phyloP scores from a whole-genome alignment of 2,888 invertebrate species.

The Caenorhabditis sinica region DNA sequence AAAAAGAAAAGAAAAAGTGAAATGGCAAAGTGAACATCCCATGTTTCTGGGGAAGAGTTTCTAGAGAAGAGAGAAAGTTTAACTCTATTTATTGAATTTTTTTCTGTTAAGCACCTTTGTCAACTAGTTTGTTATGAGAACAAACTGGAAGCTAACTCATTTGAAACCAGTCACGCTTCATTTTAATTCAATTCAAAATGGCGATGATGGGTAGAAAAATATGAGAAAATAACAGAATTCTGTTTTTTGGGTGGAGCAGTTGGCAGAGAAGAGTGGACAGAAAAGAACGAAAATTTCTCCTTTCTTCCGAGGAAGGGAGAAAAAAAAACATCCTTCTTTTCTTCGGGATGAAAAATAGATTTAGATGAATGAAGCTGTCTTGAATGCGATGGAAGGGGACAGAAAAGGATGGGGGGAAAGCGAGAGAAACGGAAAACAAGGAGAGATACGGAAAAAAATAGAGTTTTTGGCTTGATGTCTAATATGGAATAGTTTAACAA shows the following conservation, averaged over 20 bases:
- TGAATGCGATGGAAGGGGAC: slow-evolving; percentile 10
- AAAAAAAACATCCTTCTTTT: slow-evolving; percentile 38
- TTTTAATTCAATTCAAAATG: no score
- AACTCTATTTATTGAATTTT: not conserved
- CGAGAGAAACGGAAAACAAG: slow-evolving; percentile 18
- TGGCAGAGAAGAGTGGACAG: not conserved
- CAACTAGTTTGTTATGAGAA: not conserved
- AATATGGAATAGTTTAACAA: slow-evolving; percentile 44
- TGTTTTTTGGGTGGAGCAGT: slow-evolving; percentile 1
- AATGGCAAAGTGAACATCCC: not conserved
- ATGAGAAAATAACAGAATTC: not conserved
- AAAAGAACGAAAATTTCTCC: not conserved
- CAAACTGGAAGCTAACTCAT: no score
- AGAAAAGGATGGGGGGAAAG: not conserved
- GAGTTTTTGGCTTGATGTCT: slow-evolving; percentile 25
- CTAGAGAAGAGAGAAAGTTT: not conserved
- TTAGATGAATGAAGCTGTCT: slow-evolving; percentile 46
- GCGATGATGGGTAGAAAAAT: not conserved
- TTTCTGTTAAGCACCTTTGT: not conserved
- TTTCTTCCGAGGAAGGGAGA: slow-evolving; percentile 2
- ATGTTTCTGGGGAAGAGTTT: not conserved
- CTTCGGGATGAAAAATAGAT: slow-evolving; percentile 41
- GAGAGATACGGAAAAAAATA: slow-evolving; percentile 28
- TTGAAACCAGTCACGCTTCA: not conserved
- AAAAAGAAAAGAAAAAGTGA: not conserved